These are phyloP conservation scores for Borostomias antarcticus DNA, from an alignment of 2,797 vertebrate genomes.

Conservation along the genomic window DNA sequence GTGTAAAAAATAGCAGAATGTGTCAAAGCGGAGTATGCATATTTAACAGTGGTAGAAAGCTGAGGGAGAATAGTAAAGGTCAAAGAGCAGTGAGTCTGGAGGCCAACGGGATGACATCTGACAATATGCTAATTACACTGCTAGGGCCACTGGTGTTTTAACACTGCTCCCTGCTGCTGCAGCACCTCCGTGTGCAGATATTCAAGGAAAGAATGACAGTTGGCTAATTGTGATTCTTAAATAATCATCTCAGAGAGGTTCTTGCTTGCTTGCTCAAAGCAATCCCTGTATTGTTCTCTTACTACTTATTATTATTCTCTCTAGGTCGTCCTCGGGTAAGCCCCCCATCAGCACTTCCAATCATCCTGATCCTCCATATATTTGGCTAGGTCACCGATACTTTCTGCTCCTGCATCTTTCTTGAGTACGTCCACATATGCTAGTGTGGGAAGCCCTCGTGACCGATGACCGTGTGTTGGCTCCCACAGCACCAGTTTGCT, in stretches of 20 bases:
- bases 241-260: not conserved
- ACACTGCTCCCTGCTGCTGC: slow-evolving; percentile 21
- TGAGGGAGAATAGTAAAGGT: slow-evolving; percentile 69
- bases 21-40: slow-evolving; percentile 51
- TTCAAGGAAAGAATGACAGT: not conserved
- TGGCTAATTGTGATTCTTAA: not conserved
- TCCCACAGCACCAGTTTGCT: no score
- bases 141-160: slow-evolving; percentile 32
- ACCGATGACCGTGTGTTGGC: no score
- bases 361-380: no score
- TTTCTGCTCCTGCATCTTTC: no score
- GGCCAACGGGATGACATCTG: slow-evolving; percentile 55
- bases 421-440: no score
- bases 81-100: slow-evolving; percentile 50
- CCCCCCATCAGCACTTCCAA: no score
- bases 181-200: not conserved
- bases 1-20: slow-evolving; percentile 32
- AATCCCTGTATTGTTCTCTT: no score
- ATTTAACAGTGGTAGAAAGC: slow-evolving; percentile 58
- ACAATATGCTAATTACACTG: slow-evolving; percentile 59
- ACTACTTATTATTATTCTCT: no score
- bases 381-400: no score
- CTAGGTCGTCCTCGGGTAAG: no score
- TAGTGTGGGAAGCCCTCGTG: no score
- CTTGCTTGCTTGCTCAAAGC: no score